Evolutionary conservation across 1,140 invertebrate genomes (phyloP).

Genomic region (Archivesica marissinica): DNA sequence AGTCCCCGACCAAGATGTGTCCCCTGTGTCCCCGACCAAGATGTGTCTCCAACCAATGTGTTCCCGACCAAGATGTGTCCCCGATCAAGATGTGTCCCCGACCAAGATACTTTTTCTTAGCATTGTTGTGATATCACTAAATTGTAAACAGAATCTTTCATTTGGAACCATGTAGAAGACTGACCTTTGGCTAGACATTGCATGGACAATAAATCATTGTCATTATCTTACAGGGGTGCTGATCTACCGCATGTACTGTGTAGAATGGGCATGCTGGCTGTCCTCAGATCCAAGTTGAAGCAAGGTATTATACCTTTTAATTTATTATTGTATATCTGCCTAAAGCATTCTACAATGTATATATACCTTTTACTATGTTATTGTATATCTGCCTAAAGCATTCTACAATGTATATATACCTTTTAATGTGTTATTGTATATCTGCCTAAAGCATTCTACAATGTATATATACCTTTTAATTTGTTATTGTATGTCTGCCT

Average conservation of each 20-base stretch:
- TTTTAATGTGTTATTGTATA: too few relatives aligned
- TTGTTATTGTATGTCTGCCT: too few relatives aligned
- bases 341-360: not conserved
- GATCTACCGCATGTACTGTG: slow-evolving; percentile 94
- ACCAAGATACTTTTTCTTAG: not conserved
- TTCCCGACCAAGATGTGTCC: not conserved
- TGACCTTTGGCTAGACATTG: not conserved
- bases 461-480: too few relatives aligned
- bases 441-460: too few relatives aligned
- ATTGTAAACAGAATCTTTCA: not conserved
- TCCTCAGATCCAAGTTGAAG: slow-evolving; percentile 92
- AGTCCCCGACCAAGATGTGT: too few relatives aligned
- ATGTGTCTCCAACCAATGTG: too few relatives aligned
- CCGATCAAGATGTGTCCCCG: not conserved
- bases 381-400: too few relatives aligned
- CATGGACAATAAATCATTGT: too few relatives aligned
- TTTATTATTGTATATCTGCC: not conserved
- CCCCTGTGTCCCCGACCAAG: not conserved
- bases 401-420: too few relatives aligned
- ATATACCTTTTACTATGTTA: not conserved
- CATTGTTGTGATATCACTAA: not conserved
- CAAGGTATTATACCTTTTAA: slow-evolving; percentile 87
- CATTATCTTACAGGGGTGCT: slow-evolving; percentile 88
- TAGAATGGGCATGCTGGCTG: slow-evolving; percentile 95
- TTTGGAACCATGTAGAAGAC: not conserved